These are phyloP conservation scores for Chaetops frenatus DNA, from an alignment of 2,113 vertebrate genomes.

Conservation along the genomic window DNA sequence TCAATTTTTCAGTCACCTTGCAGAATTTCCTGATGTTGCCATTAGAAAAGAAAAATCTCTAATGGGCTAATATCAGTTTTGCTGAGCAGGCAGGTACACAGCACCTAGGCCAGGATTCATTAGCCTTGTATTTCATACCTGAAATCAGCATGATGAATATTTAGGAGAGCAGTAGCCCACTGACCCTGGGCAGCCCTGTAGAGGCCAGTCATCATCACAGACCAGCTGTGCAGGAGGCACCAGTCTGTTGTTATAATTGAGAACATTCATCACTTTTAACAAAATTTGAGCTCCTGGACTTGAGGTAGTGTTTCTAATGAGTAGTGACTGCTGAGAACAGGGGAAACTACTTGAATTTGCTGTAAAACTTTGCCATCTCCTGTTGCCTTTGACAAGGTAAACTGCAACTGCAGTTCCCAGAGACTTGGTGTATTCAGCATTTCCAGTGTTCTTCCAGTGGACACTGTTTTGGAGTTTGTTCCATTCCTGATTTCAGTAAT, in stretches of 20 bases:
- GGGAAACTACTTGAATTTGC: background rate
- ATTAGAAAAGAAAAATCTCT: background rate
- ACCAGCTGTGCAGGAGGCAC: background rate
- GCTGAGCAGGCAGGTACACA: background rate
- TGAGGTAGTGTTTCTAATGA: background rate
- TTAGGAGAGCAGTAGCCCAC: background rate
- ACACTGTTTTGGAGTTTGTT: background rate
- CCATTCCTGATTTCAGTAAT: background rate
- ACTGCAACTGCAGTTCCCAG: background rate
- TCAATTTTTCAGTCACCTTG: background rate
- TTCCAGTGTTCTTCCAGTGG: background rate
- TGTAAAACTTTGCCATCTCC: background rate
- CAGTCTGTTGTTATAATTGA: background rate
- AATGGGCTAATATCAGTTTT: background rate
- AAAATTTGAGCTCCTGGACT: background rate
- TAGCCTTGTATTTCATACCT: background rate
- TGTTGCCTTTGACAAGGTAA: background rate
- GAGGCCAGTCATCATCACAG: background rate
- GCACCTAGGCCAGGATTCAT: background rate
- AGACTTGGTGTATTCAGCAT: too few relatives aligned
- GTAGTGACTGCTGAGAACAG: background rate
- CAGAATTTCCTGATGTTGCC: background rate
- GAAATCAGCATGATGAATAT: background rate
- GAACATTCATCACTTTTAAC: background rate
- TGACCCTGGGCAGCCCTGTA: background rate